phyloP scores from a whole-genome alignment of 2,888 invertebrate species.

The Clistopyga incitator region DNA sequence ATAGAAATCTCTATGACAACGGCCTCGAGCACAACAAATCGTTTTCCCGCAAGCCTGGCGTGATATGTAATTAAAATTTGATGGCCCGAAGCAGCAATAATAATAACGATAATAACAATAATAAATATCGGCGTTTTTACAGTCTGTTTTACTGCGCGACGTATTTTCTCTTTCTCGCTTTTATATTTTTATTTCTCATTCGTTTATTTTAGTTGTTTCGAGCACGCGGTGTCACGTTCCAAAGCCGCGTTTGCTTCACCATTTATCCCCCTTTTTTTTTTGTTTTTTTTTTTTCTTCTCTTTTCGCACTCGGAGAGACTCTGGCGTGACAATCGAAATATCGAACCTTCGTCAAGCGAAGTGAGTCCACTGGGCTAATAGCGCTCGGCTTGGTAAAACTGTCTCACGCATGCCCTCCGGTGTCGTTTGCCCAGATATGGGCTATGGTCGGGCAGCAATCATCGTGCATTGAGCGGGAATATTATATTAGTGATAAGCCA shows the following conservation, averaged over 20 bases:
- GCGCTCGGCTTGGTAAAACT: slow-evolving; percentile 34
- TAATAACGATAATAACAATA: slow-evolving; percentile 28
- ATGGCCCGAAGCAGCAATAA: slow-evolving; percentile 25
- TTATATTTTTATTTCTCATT: slow-evolving; percentile 23
- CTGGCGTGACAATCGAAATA: slow-evolving; percentile 57
- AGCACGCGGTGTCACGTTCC: slow-evolving; percentile 44
- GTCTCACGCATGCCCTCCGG: slow-evolving; percentile 37
- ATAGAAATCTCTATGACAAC: slow-evolving; percentile 52
- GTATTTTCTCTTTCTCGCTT: slow-evolving; percentile 19
- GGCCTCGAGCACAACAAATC: slow-evolving; percentile 61
- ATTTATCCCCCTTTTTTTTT: slow-evolving; percentile 55
- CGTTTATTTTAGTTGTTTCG: slow-evolving; percentile 17
- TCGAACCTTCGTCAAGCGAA: slow-evolving; percentile 49
- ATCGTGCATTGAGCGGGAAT: slow-evolving; percentile 80
- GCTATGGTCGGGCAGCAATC: slow-evolving; percentile 75
- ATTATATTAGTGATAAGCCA: slow-evolving; percentile 82
- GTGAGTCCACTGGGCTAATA: slow-evolving; percentile 22
- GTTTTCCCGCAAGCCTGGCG: slow-evolving; percentile 39
- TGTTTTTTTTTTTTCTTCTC: slow-evolving; percentile 47
- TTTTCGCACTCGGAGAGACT: slow-evolving; percentile 20
- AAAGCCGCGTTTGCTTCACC: slow-evolving; percentile 60
- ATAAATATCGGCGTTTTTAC: slow-evolving; percentile 32
- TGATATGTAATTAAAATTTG: slow-evolving; percentile 59
- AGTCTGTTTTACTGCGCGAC: slow-evolving; percentile 47
- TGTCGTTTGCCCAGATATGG: slow-evolving; percentile 39